Evolutionary conservation across 2,888 invertebrate species (phyloP).

Genomic region (Crocallis elinguaria): DNA sequence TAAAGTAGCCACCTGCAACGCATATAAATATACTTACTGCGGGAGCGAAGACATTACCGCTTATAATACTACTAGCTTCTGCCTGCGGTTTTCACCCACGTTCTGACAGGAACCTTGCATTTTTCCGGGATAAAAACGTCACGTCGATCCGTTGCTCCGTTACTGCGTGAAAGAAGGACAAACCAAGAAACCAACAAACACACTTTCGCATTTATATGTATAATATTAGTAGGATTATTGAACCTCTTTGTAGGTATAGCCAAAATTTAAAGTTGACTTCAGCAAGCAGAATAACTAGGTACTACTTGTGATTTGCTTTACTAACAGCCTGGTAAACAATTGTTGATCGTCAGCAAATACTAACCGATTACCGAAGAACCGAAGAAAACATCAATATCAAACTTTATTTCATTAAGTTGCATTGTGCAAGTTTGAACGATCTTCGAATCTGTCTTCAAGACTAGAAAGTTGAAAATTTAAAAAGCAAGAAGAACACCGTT

Average conservation of each 20-base stretch:
- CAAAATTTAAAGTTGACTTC: constrained; percentile 9
- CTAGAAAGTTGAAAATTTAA: constrained; percentile 8
- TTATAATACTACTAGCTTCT: too few relatives aligned
- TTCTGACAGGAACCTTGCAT: too few relatives aligned
- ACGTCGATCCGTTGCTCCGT: too few relatives aligned
- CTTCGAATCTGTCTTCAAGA: constrained; percentile 11
- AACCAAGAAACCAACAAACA: too few relatives aligned
- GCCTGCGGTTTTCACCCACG: too few relatives aligned
- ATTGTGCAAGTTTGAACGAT: constrained; percentile 18
- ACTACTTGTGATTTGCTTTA: not conserved
- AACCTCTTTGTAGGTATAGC: constrained; percentile 3
- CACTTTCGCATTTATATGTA: too few relatives aligned
- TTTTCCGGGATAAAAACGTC: too few relatives aligned
- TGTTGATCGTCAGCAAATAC: not conserved
- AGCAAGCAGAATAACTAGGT: too few relatives aligned
- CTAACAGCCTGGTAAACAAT: not conserved
- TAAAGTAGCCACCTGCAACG: constrained; percentile 55
- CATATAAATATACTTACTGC: constrained; percentile 34
- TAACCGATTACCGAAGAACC: not conserved
- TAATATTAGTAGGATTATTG: too few relatives aligned
- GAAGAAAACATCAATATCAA: constrained; percentile 11
- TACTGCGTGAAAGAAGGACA: too few relatives aligned
- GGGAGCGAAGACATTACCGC: constrained; percentile 13
- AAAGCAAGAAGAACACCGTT: constrained; percentile 11
- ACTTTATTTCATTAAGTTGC: constrained; percentile 19